Evolutionary conservation across 2,888 invertebrate species (phyloP).

Genomic region (Noctua comes): DNA sequence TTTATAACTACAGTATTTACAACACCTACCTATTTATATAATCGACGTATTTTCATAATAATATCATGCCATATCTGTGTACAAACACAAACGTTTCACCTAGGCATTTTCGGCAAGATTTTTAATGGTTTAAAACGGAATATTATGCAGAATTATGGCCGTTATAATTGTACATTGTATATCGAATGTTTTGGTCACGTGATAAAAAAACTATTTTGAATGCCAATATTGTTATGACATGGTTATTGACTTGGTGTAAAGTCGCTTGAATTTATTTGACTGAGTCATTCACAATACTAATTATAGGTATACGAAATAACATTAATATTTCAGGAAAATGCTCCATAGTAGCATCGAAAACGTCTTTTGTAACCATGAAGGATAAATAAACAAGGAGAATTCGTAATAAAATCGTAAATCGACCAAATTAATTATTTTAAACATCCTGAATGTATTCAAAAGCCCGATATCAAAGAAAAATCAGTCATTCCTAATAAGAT

Average conservation of each 20-base stretch:
- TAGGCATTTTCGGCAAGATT: slow-evolving; percentile 36
- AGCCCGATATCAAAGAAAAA: slow-evolving; percentile 49
- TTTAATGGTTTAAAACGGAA: slow-evolving; percentile 27
- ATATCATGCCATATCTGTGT: slow-evolving; percentile 60
- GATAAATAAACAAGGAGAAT: slow-evolving; percentile 7
- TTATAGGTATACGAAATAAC: neutral
- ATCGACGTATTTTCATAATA: slow-evolving; percentile 67
- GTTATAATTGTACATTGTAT: slow-evolving; percentile 56
- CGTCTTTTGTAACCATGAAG: slow-evolving; percentile 2
- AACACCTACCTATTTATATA: slow-evolving; percentile 54
- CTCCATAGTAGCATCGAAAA: neutral
- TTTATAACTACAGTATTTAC: slow-evolving; percentile 61
- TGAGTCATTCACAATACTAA: slow-evolving; percentile 30
- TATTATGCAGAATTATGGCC: slow-evolving; percentile 61
- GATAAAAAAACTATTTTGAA: slow-evolving; percentile 9
- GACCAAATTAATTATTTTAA: neutral
- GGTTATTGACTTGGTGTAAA: slow-evolving; percentile 13
- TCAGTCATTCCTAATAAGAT: slow-evolving; percentile 59
- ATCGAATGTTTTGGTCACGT: slow-evolving; percentile 40
- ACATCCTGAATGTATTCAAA: slow-evolving; percentile 7
- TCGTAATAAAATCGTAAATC: neutral
- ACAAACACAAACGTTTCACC: slow-evolving; percentile 29
- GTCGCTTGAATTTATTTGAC: slow-evolving; percentile 7
- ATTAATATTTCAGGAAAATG: slow-evolving; percentile 45
- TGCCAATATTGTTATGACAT: slow-evolving; percentile 21